Percentiles rank a stretch among this genome's conserved stretches.
Evolutionary conservation across 2,888 invertebrate species (phyloP).

Genomic region (Ophion costatus): DNA sequence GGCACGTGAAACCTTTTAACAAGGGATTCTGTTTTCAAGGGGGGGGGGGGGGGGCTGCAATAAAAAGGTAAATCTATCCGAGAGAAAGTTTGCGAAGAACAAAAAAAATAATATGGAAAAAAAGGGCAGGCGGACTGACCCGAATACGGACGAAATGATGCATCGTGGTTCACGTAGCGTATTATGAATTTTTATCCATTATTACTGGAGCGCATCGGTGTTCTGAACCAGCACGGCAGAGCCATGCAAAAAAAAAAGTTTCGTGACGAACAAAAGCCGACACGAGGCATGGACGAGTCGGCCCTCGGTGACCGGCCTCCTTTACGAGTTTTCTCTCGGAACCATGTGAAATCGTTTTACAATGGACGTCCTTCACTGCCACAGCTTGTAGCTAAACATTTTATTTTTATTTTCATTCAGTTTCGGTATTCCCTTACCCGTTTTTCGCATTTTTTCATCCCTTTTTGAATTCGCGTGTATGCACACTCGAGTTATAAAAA

Average conservation of each 20-base stretch:
- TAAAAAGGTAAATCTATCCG: neutral
- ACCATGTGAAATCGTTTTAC: constrained; percentile 61
- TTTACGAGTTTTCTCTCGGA: constrained; percentile 26
- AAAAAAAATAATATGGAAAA: constrained; percentile 12
- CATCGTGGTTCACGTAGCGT: constrained; percentile 68
- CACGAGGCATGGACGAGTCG: neutral
- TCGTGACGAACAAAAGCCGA: constrained; percentile 41
- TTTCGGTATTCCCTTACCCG: constrained; percentile 2
- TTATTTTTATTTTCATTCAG: constrained; percentile 22
- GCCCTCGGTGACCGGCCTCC: constrained; percentile 5
- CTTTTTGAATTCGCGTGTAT: constrained; percentile 1
- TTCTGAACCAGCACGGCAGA: constrained; percentile 4
- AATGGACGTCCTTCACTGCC: constrained; percentile 42
- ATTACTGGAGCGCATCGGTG: constrained; percentile 52
- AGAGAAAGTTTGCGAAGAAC: neutral
- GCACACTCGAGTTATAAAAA: constrained; percentile 12
- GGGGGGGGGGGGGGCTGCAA: neutral
- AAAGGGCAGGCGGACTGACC: constrained; percentile 66
- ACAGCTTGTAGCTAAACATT: constrained; percentile 36
- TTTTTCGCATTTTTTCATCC: constrained; percentile 2
- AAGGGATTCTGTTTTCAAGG: neutral
- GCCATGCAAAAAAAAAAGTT: neutral
- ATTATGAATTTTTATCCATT: constrained; percentile 75
- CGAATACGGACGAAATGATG: constrained; percentile 73
- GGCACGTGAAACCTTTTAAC: neutral